phyloP scores from a whole-genome alignment of 2,113 vertebrate species.

The Furnarius figulus region DNA sequence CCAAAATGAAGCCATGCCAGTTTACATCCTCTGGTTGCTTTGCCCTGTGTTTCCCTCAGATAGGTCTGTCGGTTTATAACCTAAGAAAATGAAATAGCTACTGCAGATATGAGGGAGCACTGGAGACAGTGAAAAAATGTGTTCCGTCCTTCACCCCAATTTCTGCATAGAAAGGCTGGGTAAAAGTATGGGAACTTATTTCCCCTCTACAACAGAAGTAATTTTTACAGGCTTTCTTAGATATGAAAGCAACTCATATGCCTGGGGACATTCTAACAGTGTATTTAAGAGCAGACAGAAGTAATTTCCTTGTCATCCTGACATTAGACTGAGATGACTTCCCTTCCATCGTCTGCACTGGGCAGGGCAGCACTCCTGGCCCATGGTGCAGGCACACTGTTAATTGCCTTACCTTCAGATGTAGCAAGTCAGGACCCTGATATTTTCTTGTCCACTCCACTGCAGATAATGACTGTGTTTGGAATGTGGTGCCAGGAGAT shows the following conservation, averaged over 20 bases:
- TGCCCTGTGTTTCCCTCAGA: neutral
- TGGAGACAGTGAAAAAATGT: neutral
- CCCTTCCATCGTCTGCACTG: neutral
- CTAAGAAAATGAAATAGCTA: neutral
- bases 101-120: neutral
- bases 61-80: neutral
- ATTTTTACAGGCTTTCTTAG: neutral
- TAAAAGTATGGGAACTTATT: neutral
- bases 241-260: neutral
- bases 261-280: neutral
- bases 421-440: neutral
- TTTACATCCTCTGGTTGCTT: neutral
- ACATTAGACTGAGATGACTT: neutral
- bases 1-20: neutral
- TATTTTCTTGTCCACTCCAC: neutral
- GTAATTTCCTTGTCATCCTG: neutral
- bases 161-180: neutral
- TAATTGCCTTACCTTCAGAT: neutral
- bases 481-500: neutral
- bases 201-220: neutral
- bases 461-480: neutral
- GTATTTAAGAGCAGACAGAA: neutral
- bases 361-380: neutral
- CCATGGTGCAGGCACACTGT: neutral
- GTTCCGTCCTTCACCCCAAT: neutral